Base-by-base conservation (phyloP, 1,140 invertebrate species). In the Cotesia chilonis region DNA sequence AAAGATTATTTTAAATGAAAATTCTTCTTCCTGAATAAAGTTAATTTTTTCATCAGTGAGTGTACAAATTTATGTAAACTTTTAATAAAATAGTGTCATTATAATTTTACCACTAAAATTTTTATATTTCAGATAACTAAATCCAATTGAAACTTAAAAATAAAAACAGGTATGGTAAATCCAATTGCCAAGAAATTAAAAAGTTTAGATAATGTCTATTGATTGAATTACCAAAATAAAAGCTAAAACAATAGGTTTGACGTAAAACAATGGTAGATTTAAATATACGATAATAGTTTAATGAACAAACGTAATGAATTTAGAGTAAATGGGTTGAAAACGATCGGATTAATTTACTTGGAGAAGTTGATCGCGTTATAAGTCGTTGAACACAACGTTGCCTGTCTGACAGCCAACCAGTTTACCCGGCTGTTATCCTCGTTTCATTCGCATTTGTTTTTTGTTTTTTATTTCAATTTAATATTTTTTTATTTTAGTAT, bases 301-400 rank as follows among this genome's bases (percentile, higher is more conserved):
- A 38, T 38, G 68, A 38, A 69, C 57, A 59, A 55, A 60, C 20
- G 55, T 17, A 69, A 38, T 59, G 59, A 69, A 69, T 57, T n/a
- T 57, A 37, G 35, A 20, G 68, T 36, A 71, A 71, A 71, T 66
- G 51, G 70, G 57, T 65, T 71, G 59, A 63, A 61, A 57, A 28
- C 52, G 70, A 71, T 71, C 70, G 38, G 70, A 71, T 71, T 71
- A 71, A 71, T 71, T 71, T 71, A 71, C 70, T 71, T 71, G 41
- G 60, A 71, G 64, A 71, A 71, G 70, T 65, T 71, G 70, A 71
- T 71, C 70, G 70, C 51, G 52, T 65, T 66, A 54, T 65, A 71
- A 71, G 41, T 63, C 61, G 61, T 54, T 14, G 51, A 66, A 71
- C 63, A 70, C 20, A 35, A 51, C 55, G 68, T 66, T 47, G 68